phyloP scores from a whole-genome alignment of 2,113 vertebrate genomes.

The Pseudorectes ferrugineus region DNA sequence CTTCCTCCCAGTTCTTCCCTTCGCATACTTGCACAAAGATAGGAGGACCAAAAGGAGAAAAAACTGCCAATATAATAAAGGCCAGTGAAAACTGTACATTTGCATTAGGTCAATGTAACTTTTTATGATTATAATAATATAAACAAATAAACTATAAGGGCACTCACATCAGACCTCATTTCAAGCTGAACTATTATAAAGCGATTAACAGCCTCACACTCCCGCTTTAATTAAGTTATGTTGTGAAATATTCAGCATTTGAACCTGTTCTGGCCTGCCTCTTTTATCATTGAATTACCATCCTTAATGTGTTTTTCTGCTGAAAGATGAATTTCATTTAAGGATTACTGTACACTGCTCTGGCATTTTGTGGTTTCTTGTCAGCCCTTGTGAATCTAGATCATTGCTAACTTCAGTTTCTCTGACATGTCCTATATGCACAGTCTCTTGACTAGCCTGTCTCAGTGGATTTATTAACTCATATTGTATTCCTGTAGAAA shows the following conservation, averaged over 20 bases:
- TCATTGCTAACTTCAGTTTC: slow-evolving; percentile 40
- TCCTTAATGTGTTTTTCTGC: slow-evolving; percentile 73
- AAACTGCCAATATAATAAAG: slow-evolving; percentile 8
- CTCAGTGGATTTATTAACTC: slow-evolving; percentile 63
- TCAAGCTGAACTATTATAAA: slow-evolving; percentile 71
- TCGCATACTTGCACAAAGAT: background rate
- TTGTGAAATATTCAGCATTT: slow-evolving; percentile 74
- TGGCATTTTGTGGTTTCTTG: slow-evolving; percentile 61
- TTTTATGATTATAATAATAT: slow-evolving; percentile 59
- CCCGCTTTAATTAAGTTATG: slow-evolving; percentile 74
- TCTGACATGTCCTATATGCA: slow-evolving; percentile 65
- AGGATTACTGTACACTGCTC: slow-evolving; percentile 40
- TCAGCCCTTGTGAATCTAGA: slow-evolving; percentile 58
- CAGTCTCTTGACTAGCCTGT: slow-evolving; percentile 61
- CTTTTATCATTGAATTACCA: slow-evolving; percentile 60
- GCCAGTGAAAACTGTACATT: slow-evolving; percentile 23
- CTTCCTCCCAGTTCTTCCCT: slow-evolving; percentile 26
- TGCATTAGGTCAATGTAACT: background rate
- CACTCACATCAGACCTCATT: slow-evolving; percentile 68
- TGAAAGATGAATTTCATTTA: slow-evolving; percentile 66
- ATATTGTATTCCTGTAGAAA: slow-evolving; percentile 38
- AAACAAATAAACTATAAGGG: slow-evolving; percentile 63
- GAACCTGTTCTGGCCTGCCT: slow-evolving; percentile 75
- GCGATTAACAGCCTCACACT: slow-evolving; percentile 69
- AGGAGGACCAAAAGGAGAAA: background rate